Base-by-base conservation (phyloP, 2,888 invertebrate species). In the Graphium colonna region DNA sequence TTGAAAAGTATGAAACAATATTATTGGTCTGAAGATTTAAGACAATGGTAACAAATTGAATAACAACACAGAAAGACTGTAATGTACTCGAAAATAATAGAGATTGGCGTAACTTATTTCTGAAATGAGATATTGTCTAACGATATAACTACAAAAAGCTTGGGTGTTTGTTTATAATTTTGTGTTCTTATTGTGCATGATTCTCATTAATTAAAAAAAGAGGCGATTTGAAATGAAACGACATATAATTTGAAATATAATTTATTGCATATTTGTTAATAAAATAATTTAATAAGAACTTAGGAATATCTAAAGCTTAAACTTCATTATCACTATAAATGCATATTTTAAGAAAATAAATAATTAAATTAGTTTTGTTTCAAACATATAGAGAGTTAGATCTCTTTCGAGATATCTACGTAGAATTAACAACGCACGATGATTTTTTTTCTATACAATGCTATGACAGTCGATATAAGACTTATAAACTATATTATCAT, bases 1-100 rank as follows among this genome's bases (percentile, higher is more conserved):
- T 47, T 55, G 10, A 21, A 46, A 51, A 13, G n/a, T 9, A 53
- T 39, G 41, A 47, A 43, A 51, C 49, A 18, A 4, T 21, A 53
- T 39, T 43, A 42, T 28, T 36, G n/a, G 43, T 31, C 33, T 40
- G 8, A 13, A 10, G 12, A 52, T 52, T 33, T 7, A 18, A 49
- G 33, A 3, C 26, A 26, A 7, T 26, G 26, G n/a, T n/a, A n/a
- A 26, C 4, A 5, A 26, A 26, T 26, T 26, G 26, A 3, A 26
- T 26, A 5, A 3, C 26, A 26, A 26, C 7, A 26, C 7, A 26
- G 3, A 5, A 26, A n/a, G n/a, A n/a, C n/a, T n/a, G n/a, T n/a
- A 7, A 26, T 3, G 26, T 26, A 26, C 7, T 3, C 7, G 26
- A 26, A 26, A 26, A 26, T 7, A 5, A 26, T 26, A 3, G 26